Conservation (phyloP, 1,140 invertebrate genomes). For the Trissolcus basalis region DNA sequence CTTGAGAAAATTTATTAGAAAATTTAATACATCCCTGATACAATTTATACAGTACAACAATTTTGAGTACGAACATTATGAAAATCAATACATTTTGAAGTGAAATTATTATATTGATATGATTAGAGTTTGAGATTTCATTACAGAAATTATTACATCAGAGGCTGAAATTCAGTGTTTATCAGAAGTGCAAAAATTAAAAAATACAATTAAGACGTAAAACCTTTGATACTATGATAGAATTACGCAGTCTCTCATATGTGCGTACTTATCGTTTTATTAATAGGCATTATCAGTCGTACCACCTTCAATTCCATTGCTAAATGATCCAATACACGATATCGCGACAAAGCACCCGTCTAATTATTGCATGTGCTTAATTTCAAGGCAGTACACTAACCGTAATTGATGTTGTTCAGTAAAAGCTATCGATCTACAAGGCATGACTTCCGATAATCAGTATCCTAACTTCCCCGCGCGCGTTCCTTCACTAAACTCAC, state of each 20-base stretch:
- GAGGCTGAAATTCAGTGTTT: too few species aligned
- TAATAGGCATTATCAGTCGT: conserved; percentile 49
- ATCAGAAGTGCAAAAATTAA: too few species aligned
- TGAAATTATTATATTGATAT: too few species aligned
- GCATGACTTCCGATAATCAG: conserved; percentile 53
- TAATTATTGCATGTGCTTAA: conserved; percentile 60
- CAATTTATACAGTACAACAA: too few species aligned
- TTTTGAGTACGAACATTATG: too few species aligned
- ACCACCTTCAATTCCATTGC: conserved; percentile 43
- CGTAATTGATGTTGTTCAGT: conserved; percentile 56
- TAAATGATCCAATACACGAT: conserved; percentile 58
- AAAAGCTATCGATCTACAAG: conserved; percentile 54
- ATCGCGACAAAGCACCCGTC: conserved; percentile 55
- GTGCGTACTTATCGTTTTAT: conserved; percentile 41
- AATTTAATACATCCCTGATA: too few species aligned
- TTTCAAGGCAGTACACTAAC: conserved; percentile 56
- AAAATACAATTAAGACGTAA: too few species aligned
- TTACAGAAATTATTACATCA: too few species aligned
- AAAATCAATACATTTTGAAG: too few species aligned
- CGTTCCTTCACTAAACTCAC: conserved; percentile 37
- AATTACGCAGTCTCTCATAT: conserved; percentile 35
- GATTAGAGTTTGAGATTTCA: too few species aligned
- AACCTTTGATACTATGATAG: too few species aligned
- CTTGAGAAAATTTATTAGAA: too few species aligned
- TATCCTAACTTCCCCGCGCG: conserved; percentile 44